phyloP scores from a whole-genome alignment of 2,888 invertebrate species.

The Alloscopus bannaensis region DNA sequence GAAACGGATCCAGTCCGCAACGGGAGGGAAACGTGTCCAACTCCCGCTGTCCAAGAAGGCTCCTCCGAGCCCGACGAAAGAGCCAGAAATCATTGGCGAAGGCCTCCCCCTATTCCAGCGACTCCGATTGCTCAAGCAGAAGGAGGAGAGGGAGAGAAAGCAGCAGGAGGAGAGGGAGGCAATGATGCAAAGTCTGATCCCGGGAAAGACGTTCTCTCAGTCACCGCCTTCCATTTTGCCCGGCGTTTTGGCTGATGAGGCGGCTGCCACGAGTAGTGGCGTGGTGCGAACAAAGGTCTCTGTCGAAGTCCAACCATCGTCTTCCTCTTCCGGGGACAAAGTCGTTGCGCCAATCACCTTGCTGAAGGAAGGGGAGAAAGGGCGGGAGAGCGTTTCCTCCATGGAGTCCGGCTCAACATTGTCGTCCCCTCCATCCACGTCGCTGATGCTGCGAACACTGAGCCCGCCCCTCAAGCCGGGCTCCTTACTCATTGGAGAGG shows the following conservation, averaged over 20 bases:
- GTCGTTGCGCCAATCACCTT: constrained; percentile 11
- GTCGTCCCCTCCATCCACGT: constrained; percentile 60
- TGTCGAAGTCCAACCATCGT: constrained; percentile 44
- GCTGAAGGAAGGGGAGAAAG: constrained; percentile 50
- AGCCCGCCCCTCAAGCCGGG: constrained; percentile 54
- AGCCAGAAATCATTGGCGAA: constrained; percentile 83
- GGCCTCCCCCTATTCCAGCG: constrained; percentile 87
- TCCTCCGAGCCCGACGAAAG: constrained; percentile 38
- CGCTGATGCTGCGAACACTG: constrained; percentile 40
- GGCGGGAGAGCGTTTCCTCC: constrained; percentile 66
- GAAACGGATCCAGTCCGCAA: constrained; percentile 24
- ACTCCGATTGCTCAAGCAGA: constrained; percentile 88
- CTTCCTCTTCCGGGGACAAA: constrained; percentile 14
- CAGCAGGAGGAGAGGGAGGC: constrained; percentile 79
- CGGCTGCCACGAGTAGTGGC: constrained; percentile 1
- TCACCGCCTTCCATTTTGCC: constrained; percentile 35
- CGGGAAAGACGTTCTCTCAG: constrained; percentile 75
- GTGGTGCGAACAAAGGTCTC: constrained; percentile 45
- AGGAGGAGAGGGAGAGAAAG: constrained; percentile 80
- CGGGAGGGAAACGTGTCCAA: constrained; percentile 59
- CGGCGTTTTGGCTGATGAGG: not conserved
- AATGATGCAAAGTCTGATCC: constrained; percentile 72
- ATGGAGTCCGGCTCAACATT: constrained; percentile 56
- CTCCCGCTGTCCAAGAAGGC: constrained; percentile 37
- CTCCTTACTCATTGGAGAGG: constrained; percentile 52